Percentiles rank a stretch among this genome's conserved stretches.
phyloP scores from a whole-genome alignment of 1,140 invertebrate genomes.

The Drosophila ercepeae region DNA sequence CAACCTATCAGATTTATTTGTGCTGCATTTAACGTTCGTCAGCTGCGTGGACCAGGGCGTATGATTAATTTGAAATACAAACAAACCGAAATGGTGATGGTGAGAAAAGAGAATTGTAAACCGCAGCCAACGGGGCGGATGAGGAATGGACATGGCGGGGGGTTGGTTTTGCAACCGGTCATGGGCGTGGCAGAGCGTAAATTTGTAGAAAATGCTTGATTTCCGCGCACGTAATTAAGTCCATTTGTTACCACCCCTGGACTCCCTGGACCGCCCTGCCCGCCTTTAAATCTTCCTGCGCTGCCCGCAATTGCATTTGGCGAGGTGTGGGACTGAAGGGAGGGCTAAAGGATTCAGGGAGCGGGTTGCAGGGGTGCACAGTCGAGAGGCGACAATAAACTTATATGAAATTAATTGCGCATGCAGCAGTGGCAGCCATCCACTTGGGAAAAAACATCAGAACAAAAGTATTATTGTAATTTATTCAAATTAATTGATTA shows the following conservation, averaged over 20 bases:
- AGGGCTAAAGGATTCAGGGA: slow-evolving; percentile 25
- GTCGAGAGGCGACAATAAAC: slow-evolving; percentile 78
- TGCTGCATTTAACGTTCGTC: slow-evolving; percentile 34
- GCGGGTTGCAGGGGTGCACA: slow-evolving; percentile 13
- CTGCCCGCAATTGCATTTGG: slow-evolving; percentile 58
- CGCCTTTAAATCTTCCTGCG: slow-evolving; percentile 18
- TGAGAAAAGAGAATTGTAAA: slow-evolving; percentile 49
- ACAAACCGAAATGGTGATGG: slow-evolving; percentile 54
- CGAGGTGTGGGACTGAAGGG: not conserved
- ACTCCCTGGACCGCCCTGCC: not conserved
- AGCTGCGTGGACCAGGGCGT: slow-evolving; percentile 53
- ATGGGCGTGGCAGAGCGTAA: slow-evolving; percentile 60
- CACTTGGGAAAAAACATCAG: slow-evolving; percentile 4
- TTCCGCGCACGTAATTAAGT: slow-evolving; percentile 81
- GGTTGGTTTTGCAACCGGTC: slow-evolving; percentile 11
- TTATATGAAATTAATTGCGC: slow-evolving; percentile 82
- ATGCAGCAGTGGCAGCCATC: slow-evolving; percentile 53
- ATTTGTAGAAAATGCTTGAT: slow-evolving; percentile 81
- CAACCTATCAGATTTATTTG: slow-evolving; percentile 55
- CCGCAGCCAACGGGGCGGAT: slow-evolving; percentile 52
- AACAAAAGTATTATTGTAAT: not conserved
- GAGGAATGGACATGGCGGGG: not conserved
- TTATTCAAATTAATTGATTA: not conserved
- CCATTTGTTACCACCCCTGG: slow-evolving; percentile 64
- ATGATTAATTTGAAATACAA: slow-evolving; percentile 82